Conservation (phyloP, 2,888 invertebrate genomes). For the Hirtodrosophila trivittata region DNA sequence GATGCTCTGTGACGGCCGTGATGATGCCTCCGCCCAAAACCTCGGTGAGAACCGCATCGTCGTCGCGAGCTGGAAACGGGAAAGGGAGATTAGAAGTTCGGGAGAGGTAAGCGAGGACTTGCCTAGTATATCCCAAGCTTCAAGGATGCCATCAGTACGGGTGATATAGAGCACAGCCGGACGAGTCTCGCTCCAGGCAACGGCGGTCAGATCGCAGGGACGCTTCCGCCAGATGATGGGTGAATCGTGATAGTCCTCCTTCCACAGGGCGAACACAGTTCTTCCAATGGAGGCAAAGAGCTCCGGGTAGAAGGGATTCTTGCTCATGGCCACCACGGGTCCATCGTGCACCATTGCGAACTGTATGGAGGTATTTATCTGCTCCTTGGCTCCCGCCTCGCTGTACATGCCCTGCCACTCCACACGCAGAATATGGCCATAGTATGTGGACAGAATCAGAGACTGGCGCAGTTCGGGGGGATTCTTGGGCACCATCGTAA, state of each 20-base stretch:
- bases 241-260: slow-evolving; percentile 86
- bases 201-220: slow-evolving; percentile 86
- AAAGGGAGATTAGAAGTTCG: not conserved
- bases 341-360: slow-evolving; percentile 89
- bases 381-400: slow-evolving; percentile 86
- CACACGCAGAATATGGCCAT: slow-evolving; percentile 75
- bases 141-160: slow-evolving; percentile 89
- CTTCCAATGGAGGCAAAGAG: slow-evolving; percentile 90
- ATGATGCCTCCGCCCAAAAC: slow-evolving; percentile 88
- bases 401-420: slow-evolving; percentile 89
- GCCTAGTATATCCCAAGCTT: slow-evolving; percentile 91
- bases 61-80: slow-evolving; percentile 79
- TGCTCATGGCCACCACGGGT: slow-evolving; percentile 86
- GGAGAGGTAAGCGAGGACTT: no score
- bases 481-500: slow-evolving; percentile 46
- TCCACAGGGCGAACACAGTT: slow-evolving; percentile 90
- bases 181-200: slow-evolving; percentile 90
- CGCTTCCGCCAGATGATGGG: slow-evolving; percentile 89
- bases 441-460: slow-evolving; percentile 75
- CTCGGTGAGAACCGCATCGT: slow-evolving; percentile 87
- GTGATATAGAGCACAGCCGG: slow-evolving; percentile 89
- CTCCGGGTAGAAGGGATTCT: slow-evolving; percentile 87
- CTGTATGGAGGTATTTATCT: slow-evolving; percentile 80
- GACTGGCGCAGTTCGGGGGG: slow-evolving; percentile 66
- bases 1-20: slow-evolving; percentile 87